Base-by-base conservation (phyloP, 1,140 invertebrate genomes). In the Heliconius himera region DNA sequence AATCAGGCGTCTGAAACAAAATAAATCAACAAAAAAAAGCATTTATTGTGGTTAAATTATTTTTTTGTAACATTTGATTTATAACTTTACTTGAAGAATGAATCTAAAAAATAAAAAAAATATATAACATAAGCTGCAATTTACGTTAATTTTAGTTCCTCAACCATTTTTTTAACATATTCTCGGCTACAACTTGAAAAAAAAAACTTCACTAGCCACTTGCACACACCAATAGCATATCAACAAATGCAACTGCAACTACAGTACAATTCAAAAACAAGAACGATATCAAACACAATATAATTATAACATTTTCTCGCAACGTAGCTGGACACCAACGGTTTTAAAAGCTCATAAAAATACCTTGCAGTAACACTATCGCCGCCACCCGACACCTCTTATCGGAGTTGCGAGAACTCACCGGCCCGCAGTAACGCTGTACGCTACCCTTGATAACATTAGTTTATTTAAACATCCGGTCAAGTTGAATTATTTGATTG, bases 311-410 rank as follows among this genome's bases (percentile, higher is more conserved):
- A 11, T 29, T 70, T 80, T 82, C 75, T 71, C 75, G 51, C 75
- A 73, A 82, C 66, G 71, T 75, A 66, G 38, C 11, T 29, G 33
- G 60, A 76, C 51, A 76, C 71, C 74, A 71, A 78, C 80, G 38
- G 78, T 71, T 56, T 77, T 84, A 85, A 82, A 70, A 36, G 73
- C 66, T 78, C 81, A 84, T 89, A 86, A 89, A 89, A 87, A 89
- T 89, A 87, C 87, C 85, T 70, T 80, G 83, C 82, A 85, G 86
- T 75, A 72, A 79, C 70, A 78, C 81, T 85, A 84, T 81, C 78
- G 73, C 74, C 54, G 84, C 72, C 79, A 89, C 79, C 74, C 74
- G 86, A 89, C 81, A 78, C 85, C 78, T 74, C 80, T 83, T 84
- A 88, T 88, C 82, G 83, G 46, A 29, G 75, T 83, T 85, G 78